Conservation (phyloP, 2,113 vertebrate genomes). For the Megaceryle torquata region DNA sequence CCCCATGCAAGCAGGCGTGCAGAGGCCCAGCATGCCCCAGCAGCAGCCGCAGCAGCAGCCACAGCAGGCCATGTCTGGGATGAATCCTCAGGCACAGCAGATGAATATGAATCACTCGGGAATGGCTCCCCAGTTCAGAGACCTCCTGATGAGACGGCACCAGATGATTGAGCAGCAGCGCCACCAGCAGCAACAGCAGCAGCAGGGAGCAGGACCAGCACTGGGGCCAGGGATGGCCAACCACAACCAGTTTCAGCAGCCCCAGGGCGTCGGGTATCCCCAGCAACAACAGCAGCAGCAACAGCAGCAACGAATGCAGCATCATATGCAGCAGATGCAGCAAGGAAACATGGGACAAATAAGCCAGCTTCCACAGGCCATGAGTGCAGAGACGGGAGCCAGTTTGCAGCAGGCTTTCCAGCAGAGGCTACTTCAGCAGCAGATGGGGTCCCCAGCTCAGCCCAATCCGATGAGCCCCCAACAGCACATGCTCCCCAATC, state of each 20-base stretch:
- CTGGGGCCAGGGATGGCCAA: conserved; percentile 80
- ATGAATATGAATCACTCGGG: conserved; percentile 82
- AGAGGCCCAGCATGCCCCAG: conserved; percentile 74
- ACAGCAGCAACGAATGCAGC: conserved; percentile 83
- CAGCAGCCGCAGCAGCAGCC: conserved; percentile 70
- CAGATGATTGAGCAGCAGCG: conserved; percentile 84
- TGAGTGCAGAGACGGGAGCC: conserved; percentile 80
- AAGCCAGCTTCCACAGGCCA: conserved; percentile 78
- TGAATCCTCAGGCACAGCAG: conserved; percentile 80
- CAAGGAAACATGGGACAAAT: conserved; percentile 82
- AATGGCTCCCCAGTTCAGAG: conserved; percentile 88
- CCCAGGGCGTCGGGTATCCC: conserved; percentile 82
- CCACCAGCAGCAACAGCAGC: conserved; percentile 79
- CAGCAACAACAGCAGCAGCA: conserved; percentile 75
- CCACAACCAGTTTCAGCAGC: conserved; percentile 90
- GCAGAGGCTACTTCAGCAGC: conserved; percentile 88
- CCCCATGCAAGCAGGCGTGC: conserved; percentile 75
- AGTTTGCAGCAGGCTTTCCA: conserved; percentile 88
- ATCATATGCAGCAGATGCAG: conserved; percentile 85
- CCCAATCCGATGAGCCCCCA: conserved; percentile 86
- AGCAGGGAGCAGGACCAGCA: conserved; percentile 66
- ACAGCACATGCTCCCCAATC: conserved; percentile 81
- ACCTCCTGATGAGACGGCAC: conserved; percentile 84
- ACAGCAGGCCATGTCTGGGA: conserved; percentile 75
- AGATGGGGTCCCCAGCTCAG: conserved; percentile 85